Evolutionary conservation across 2,888 invertebrate species (phyloP), one percentile per base, ranked within the genome.

Genomic region (Lordiphosa andalusiaca): DNA sequence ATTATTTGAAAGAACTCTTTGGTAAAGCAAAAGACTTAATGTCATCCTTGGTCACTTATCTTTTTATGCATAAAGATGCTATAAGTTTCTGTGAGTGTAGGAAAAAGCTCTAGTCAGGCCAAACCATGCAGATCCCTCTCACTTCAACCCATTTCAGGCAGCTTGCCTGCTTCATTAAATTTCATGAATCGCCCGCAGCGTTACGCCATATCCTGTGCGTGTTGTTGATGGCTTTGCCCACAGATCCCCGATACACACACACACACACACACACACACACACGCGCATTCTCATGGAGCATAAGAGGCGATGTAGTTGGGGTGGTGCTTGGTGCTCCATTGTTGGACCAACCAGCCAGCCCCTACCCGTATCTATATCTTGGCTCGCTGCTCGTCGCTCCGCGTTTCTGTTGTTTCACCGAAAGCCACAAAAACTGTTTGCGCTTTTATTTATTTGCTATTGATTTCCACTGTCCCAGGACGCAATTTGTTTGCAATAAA

Each of bases 401-500:
- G 53, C 61, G 58, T 53, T 61, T 53, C 56, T 73, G 66, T 81
- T 83, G 77, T 67, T 73, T 71, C 69, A 67, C 49, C 62, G 68
- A 77, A 80, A 80, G 84, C 84, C 84, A 80, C 80, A 80, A 80
- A 80, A 77, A 84, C 78, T 74, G 82, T 74, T 84, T 84, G 78
- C 67, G 74, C 81, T 83, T 77, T 73, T 85, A 85, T 85, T 85
- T 84, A 84, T 84, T 84, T 85, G 81, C 77, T 80, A 85, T 82
- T 80, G 83, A 85, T 85, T 82, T 84, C 81, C 77, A 80, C 68
- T 68, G 84, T 84, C 82, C 84, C 80, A 77, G 85, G 81, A 83
- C 84, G 84, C 81, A 85, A 84, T 84, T 84, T 85, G 84, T 85
- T 84, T 85, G 83, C 83, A 78, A 85, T 84, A 84, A 84, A 85